Percentiles rank a stretch among this genome's conserved stretches.
phyloP scores from a whole-genome alignment of 2,888 invertebrate genomes.

The Stenodema calcarata region DNA sequence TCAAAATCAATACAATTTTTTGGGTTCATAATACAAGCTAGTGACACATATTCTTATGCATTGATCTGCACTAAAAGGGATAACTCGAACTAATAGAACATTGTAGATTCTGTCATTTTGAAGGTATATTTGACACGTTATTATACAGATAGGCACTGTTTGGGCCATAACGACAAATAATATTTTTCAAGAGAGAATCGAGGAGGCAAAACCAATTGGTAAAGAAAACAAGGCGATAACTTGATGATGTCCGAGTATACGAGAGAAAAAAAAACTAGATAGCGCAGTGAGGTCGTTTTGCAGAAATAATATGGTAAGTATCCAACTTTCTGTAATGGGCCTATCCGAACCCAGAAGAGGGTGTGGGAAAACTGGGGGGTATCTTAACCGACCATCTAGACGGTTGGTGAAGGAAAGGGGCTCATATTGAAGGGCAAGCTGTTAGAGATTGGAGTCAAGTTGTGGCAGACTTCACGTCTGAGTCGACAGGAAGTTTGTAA shows the following conservation, averaged over 20 bases:
- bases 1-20: too few species aligned
- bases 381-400: neutral
- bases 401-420: neutral
- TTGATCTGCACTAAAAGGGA: too few species aligned
- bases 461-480: neutral
- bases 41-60: too few species aligned
- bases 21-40: too few species aligned
- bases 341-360: neutral
- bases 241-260: neutral
- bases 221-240: slow-evolving; percentile 36
- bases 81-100: too few species aligned
- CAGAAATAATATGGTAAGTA: slow-evolving; percentile 23
- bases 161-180: too few species aligned
- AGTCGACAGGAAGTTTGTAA: neutral
- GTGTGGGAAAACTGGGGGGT: neutral
- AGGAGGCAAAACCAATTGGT: neutral
- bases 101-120: too few species aligned
- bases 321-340: slow-evolving; percentile 12
- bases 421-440: neutral
- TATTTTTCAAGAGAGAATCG: neutral
- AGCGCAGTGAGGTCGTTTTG: neutral
- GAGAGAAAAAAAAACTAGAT: neutral
- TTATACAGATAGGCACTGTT: too few species aligned
- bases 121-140: too few species aligned
- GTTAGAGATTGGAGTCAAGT: neutral